These are phyloP conservation scores for Wasmannia auropunctata DNA, from an alignment of 1,140 invertebrate species.

Conservation along the genomic window DNA sequence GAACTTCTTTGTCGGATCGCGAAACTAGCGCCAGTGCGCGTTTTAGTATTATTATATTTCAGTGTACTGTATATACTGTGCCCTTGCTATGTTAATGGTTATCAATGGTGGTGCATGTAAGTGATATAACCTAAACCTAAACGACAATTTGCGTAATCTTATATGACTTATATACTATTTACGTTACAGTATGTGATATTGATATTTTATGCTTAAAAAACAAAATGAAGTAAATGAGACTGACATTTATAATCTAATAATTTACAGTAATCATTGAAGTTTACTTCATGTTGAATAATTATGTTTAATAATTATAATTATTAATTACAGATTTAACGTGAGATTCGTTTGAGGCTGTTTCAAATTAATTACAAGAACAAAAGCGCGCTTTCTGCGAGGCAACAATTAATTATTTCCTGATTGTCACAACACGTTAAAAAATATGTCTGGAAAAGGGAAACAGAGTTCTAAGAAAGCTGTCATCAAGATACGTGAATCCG, in stretches of 20 bases:
- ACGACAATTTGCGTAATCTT: not conserved
- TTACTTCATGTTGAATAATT: not conserved
- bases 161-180: not conserved
- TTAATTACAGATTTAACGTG: slow-evolving; percentile 9
- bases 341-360: not conserved
- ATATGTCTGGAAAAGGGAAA: slow-evolving; percentile 84
- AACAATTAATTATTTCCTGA: not conserved
- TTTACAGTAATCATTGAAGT: not conserved
- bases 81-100: not conserved
- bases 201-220: not conserved
- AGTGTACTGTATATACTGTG: no score
- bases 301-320: slow-evolving; percentile 1
- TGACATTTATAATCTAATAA: not conserved
- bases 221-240: not conserved
- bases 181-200: not conserved
- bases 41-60: no score
- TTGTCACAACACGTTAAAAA: not conserved
- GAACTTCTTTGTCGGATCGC: no score
- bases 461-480: slow-evolving; percentile 82
- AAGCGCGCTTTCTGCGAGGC: not conserved
- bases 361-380: not conserved
- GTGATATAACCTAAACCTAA: not conserved
- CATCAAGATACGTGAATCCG: slow-evolving; percentile 80
- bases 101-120: not conserved
- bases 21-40: no score